Evolutionary conservation across 2,888 invertebrate genomes (phyloP).

Genomic region (Lydus trimaculatus): DNA sequence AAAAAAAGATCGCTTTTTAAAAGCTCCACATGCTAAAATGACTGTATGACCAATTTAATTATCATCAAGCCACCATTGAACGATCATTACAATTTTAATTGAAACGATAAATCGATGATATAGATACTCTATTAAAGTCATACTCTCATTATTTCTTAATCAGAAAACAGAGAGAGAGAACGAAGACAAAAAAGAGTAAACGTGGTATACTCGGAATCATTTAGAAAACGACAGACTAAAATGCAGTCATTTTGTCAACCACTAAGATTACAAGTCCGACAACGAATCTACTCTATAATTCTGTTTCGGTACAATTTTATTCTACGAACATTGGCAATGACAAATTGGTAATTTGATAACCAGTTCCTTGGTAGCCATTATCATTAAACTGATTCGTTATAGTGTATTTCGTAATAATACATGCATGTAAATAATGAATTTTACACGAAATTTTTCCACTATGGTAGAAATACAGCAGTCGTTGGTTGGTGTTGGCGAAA

Average conservation of each 20-base stretch:
- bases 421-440: background rate
- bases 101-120: background rate
- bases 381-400: background rate
- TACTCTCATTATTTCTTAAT: background rate
- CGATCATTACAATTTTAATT: background rate
- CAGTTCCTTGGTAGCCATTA: conserved; percentile 13
- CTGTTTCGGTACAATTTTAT: conserved; percentile 21
- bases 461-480: background rate
- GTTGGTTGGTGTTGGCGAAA: no score
- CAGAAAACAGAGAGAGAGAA: background rate
- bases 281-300: conserved; percentile 31
- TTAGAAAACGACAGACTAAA: background rate
- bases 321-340: conserved; percentile 13
- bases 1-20: background rate
- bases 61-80: background rate
- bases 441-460: background rate
- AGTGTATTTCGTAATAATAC: background rate
- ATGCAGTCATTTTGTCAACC: conserved; percentile 29
- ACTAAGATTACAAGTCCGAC: conserved; percentile 20
- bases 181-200: no score
- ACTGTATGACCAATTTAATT: background rate
- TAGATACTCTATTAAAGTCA: background rate
- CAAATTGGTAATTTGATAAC: conserved; percentile 31
- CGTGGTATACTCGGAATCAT: background rate
- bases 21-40: background rate